These are phyloP conservation scores for Myotis daubentonii DNA, from an alignment of 2,797 vertebrate genomes.

Conservation along the genomic window DNA sequence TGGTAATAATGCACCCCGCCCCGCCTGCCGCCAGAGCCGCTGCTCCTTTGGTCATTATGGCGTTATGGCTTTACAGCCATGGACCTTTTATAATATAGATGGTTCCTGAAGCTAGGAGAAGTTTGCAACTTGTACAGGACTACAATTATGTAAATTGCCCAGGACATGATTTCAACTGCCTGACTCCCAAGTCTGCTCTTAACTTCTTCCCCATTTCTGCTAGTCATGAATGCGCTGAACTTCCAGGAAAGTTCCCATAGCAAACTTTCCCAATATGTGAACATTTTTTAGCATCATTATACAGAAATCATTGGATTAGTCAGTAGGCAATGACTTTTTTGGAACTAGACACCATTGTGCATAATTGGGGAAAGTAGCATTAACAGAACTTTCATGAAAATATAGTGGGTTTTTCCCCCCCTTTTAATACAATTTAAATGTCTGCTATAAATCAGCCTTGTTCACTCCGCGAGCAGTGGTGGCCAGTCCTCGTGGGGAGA, in stretches of 20 bases:
- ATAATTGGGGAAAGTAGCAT: not conserved
- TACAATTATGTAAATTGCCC: not conserved
- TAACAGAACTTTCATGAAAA: not conserved
- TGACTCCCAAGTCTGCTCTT: not conserved
- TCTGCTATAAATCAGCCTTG: not conserved
- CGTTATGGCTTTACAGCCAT: too few relatives aligned
- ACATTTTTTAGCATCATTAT: not conserved
- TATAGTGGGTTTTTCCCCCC: not conserved
- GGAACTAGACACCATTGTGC: not conserved
- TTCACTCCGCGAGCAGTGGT: not conserved
- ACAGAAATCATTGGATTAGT: not conserved
- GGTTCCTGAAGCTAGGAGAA: not conserved
- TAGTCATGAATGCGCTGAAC: not conserved
- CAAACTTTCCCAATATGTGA: not conserved
- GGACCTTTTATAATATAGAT: too few relatives aligned
- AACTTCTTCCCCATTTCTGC: not conserved
- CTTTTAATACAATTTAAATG: not conserved
- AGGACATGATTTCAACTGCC: not conserved
- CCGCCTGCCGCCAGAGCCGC: fast-evolving
- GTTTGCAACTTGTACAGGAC: not conserved
- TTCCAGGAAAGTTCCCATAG: not conserved
- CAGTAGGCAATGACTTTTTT: not conserved
- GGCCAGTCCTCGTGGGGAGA: not conserved
- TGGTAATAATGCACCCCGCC: not conserved
- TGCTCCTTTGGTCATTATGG: too few relatives aligned